A percentile compares a stretch with the other conserved stretches of the same genome.
Evolutionary conservation across 2,113 vertebrate species (phyloP).

Genomic region (Tinamus guttatus): DNA sequence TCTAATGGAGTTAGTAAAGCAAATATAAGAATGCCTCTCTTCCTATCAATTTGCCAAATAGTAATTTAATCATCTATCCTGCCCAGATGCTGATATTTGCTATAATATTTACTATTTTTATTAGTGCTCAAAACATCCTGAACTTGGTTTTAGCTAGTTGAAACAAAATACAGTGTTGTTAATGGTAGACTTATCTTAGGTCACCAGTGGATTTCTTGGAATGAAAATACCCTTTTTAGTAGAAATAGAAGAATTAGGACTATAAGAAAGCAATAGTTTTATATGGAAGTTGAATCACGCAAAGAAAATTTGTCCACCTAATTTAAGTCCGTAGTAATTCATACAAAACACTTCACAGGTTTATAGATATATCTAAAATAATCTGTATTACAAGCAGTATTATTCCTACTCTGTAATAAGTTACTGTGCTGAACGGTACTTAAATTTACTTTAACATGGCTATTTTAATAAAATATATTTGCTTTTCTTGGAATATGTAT

Average conservation of each 20-base stretch:
- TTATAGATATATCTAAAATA: neutral
- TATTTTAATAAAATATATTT: neutral
- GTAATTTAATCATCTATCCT: neutral
- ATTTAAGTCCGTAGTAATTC: neutral
- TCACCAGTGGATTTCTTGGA: neutral
- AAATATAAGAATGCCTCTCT: neutral
- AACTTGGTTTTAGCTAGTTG: neutral
- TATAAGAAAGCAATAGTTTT: neutral
- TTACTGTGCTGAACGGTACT: neutral
- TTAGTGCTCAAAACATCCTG: neutral
- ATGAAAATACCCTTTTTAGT: neutral
- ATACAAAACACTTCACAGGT: neutral
- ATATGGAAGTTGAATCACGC: neutral
- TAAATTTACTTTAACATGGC: neutral
- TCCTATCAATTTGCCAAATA: neutral
- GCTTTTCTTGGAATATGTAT: neutral
- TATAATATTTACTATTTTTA: neutral
- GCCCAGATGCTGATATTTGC: neutral
- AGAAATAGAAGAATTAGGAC: neutral
- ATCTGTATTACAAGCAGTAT: neutral
- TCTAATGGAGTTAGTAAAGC: neutral
- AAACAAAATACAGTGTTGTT: neutral
- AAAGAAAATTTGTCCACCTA: neutral
- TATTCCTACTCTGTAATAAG: neutral
- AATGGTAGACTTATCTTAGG: neutral